phyloP scores from a whole-genome alignment of 2,797 vertebrate species.

The Sitta carolinensis region DNA sequence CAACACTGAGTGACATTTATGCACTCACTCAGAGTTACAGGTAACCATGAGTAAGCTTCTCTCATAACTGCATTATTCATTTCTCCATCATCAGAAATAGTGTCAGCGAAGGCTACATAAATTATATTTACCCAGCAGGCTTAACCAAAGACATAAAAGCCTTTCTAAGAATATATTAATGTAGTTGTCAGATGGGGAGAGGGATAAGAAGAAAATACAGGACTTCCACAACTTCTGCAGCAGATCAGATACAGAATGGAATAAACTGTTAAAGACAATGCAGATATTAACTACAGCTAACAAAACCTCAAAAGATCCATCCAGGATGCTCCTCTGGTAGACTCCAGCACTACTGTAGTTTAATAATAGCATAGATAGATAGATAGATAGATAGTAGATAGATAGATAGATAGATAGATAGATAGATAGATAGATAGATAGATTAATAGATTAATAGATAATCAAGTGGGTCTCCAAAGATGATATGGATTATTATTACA shows the following conservation, averaged over 20 bases:
- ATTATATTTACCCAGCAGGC: not conserved
- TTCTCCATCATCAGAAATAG: not conserved
- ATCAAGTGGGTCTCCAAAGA: not conserved
- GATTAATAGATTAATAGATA: not conserved
- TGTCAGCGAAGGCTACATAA: not conserved
- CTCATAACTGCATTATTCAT: not conserved
- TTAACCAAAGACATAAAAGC: not conserved
- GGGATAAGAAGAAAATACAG: not conserved
- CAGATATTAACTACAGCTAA: not conserved
- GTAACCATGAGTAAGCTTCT: not conserved
- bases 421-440: not conserved
- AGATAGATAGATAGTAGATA: not conserved
- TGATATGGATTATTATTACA: not conserved
- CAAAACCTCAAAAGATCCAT: not conserved
- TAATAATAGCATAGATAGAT: not conserved
- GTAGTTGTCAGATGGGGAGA: not conserved
- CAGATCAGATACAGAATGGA: not conserved
- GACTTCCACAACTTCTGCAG: not conserved
- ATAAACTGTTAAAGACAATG: not conserved
- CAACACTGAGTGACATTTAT: not conserved
- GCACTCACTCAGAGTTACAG: not conserved
- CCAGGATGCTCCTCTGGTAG: not conserved
- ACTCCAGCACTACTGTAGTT: not conserved
- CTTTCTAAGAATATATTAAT: not conserved
- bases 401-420: not conserved